phyloP scores from a whole-genome alignment of 2,113 vertebrate genomes.

The Hydrochoerus hydrochaeris region DNA sequence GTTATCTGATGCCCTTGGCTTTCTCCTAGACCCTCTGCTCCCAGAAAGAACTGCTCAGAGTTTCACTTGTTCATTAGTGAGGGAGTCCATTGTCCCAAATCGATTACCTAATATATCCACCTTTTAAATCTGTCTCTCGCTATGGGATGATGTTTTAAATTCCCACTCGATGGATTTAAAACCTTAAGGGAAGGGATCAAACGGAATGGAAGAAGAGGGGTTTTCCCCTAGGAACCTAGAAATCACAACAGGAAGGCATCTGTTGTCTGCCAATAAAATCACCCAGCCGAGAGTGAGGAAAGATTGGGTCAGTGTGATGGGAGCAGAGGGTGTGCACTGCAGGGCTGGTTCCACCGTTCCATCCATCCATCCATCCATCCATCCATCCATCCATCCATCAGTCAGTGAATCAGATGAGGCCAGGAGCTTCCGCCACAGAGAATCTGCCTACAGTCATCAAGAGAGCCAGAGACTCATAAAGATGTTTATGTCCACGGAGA shows the following conservation, averaged over 20 bases:
- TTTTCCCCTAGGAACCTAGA: constrained; percentile 43
- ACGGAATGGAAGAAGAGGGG: not conserved
- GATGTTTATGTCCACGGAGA: not conserved
- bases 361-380: not conserved
- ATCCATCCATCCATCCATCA: not conserved
- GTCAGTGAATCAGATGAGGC: not conserved
- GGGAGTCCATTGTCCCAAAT: constrained; percentile 16
- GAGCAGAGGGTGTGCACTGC: not conserved
- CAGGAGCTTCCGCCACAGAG: not conserved
- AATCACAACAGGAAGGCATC: constrained; percentile 42
- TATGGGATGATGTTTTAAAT: constrained; percentile 1
- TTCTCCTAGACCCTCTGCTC: not conserved
- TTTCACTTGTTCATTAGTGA: not conserved
- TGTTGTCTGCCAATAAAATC: constrained; percentile 37
- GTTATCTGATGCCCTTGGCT: not conserved
- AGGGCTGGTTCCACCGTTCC: not conserved
- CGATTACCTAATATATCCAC: constrained; percentile 49
- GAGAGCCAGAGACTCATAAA: not conserved
- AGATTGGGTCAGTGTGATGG: not conserved
- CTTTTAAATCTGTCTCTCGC: constrained; percentile 10
- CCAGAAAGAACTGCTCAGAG: not conserved
- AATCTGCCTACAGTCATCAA: not conserved
- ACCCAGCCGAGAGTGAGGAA: not conserved
- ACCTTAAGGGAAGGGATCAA: not conserved
- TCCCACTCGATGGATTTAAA: not conserved